phyloP scores from a whole-genome alignment of 2,888 invertebrate genomes.

The Prosapia bicincta region DNA sequence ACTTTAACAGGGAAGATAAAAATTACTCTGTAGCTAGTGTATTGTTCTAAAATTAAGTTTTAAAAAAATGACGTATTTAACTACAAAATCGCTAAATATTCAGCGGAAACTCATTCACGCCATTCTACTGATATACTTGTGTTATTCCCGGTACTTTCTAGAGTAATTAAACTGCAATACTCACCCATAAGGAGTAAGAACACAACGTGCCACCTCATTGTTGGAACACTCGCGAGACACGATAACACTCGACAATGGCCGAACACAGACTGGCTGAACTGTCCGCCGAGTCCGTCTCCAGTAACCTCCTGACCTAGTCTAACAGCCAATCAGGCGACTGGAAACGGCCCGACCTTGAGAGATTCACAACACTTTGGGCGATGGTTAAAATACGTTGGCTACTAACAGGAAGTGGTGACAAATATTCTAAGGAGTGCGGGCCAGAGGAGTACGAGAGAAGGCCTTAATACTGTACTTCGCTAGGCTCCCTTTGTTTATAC shows the following conservation, averaged over 20 bases:
- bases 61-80: too few species aligned
- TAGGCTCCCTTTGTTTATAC: too few species aligned
- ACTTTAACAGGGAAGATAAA: too few species aligned
- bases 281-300: background rate
- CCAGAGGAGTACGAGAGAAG: too few species aligned
- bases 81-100: too few species aligned
- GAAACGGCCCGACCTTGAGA: background rate
- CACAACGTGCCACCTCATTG: background rate
- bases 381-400: background rate
- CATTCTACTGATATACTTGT: too few species aligned
- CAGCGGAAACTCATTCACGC: too few species aligned
- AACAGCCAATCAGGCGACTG: background rate
- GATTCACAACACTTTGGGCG: background rate
- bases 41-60: too few species aligned
- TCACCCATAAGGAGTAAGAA: background rate
- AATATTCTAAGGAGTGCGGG: background rate
- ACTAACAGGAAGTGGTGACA: background rate
- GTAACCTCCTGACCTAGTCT: constrained; percentile 2
- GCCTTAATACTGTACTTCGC: too few species aligned
- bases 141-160: too few species aligned
- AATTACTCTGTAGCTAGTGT: too few species aligned
- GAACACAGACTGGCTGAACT: background rate
- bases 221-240: background rate
- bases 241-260: background rate
- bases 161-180: too few species aligned